A percentile compares a stretch with the other conserved stretches of the same genome.
Evolutionary conservation across 2,113 vertebrate species (phyloP).

Genomic region (Paradisaea rubra): DNA sequence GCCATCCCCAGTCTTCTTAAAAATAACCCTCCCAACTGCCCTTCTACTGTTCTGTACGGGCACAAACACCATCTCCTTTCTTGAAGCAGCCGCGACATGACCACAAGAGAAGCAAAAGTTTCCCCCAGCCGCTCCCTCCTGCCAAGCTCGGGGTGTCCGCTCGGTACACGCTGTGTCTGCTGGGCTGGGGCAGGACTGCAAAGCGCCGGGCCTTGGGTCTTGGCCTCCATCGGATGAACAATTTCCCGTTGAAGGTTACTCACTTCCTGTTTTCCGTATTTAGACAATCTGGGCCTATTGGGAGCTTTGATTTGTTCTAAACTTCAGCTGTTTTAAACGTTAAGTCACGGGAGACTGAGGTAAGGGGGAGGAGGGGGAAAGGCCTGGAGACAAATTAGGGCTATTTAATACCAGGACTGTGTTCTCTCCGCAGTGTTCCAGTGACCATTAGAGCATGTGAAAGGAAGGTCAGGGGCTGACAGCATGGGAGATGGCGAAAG

Average conservation of each 20-base stretch:
- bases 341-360: slow-evolving; percentile 12
- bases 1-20: not conserved
- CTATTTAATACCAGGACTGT: not conserved
- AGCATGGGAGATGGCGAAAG: not conserved
- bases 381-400: slow-evolving; percentile 15
- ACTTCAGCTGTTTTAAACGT: slow-evolving; percentile 70
- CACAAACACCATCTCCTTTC: not conserved
- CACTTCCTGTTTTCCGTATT: slow-evolving; percentile 82
- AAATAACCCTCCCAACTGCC: not conserved
- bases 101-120: not conserved
- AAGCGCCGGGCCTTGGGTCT: slow-evolving; percentile 18
- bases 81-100: fast-evolving
- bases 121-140: not conserved
- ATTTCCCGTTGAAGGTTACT: slow-evolving; percentile 83
- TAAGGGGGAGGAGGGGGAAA: not conserved
- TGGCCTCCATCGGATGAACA: slow-evolving; percentile 78
- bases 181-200: slow-evolving; percentile 15
- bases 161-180: not conserved
- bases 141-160: fast-evolving
- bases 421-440: not conserved
- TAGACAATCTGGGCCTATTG: slow-evolving; percentile 65
- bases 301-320: slow-evolving; percentile 68
- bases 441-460: slow-evolving; percentile 14
- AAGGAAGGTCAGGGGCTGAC: slow-evolving; percentile 25
- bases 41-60: not conserved